These are phyloP conservation scores for Anhinga anhinga DNA, from an alignment of 2,113 vertebrate genomes.

Conservation along the genomic window DNA sequence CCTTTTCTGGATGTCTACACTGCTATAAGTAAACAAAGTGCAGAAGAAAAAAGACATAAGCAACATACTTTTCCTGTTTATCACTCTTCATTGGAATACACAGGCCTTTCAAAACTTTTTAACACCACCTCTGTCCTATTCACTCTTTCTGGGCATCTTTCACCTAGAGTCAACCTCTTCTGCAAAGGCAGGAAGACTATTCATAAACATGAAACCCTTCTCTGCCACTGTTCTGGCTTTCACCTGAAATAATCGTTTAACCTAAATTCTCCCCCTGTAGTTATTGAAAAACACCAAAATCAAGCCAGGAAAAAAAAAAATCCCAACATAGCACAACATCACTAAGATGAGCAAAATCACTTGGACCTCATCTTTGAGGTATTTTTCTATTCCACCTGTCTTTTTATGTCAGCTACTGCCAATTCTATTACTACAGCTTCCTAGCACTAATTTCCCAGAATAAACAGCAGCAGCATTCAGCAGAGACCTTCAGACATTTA, in stretches of 20 bases:
- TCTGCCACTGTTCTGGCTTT: background rate
- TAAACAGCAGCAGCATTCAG: background rate
- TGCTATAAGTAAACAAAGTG: background rate
- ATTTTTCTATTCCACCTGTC: background rate
- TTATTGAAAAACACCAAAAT: background rate
- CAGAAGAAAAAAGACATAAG: background rate
- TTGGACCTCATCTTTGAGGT: background rate
- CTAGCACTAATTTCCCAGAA: background rate
- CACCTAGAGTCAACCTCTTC: background rate
- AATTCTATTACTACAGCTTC: background rate
- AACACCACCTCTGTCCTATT: background rate
- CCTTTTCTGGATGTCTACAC: background rate
- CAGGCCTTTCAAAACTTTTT: background rate
- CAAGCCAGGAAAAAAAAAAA: background rate
- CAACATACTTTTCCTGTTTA: background rate
- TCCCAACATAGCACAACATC: background rate
- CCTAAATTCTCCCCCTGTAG: background rate
- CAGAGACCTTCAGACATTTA: background rate
- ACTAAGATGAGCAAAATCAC: background rate
- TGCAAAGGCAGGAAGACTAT: background rate
- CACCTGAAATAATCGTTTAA: background rate
- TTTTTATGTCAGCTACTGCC: background rate
- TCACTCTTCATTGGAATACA: background rate
- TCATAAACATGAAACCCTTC: background rate
- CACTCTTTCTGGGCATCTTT: background rate